Base-by-base conservation (phyloP, 2,113 vertebrate genomes). In the Bostrychus sinensis region DNA sequence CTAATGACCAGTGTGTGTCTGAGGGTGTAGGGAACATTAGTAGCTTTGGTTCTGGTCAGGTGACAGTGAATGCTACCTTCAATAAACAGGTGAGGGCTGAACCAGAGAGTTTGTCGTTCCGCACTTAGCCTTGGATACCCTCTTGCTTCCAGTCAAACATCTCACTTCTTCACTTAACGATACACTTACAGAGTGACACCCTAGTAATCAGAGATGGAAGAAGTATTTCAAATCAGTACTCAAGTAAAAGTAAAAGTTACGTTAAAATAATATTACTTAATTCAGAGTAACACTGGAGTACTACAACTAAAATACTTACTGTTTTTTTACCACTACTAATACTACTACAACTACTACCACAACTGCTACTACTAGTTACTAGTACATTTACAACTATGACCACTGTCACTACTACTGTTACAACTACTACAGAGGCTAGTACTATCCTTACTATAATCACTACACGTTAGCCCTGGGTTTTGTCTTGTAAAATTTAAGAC, bases 21-120 rank as follows among this genome's bases (percentile, higher is more conserved):
- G 50, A 64, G 54, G 62, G 58, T 45, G 43, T 17, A 12, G 37
- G 42, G 34, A 59, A 57, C 69, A 77, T 78, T 76, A 78, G 66
- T 25, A 8, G 25, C 30, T 20, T 69, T 71, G 69, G 83, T 84
- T 86, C 72, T 66, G 81, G 75, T 83, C 77, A 81, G 66, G 56
- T 74, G 80, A 71, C 67, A 70, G 61, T 87, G 81, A 88, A 86
- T 85, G 75, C 73, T 62, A 59, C 63, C 78, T 72, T 62, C 77
- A 28, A 69, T 60, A 83, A 88, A 83, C 81, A 79, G 67, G 78
- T 64, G 67, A 42, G 23, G 77, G 32, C 43, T 64, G 69, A 82
- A 67, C 55, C 58, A 30, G 34, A 53, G 54, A 65, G 68, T 68
- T 66, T 38, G 77, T 60, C 42, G 30, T 60, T 74, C 60, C 60